Percentiles rank a stretch among this genome's conserved stretches.
These are phyloP conservation scores for Galago senegalensis DNA, from an alignment of 2,797 vertebrate species.

Conservation along the genomic window DNA sequence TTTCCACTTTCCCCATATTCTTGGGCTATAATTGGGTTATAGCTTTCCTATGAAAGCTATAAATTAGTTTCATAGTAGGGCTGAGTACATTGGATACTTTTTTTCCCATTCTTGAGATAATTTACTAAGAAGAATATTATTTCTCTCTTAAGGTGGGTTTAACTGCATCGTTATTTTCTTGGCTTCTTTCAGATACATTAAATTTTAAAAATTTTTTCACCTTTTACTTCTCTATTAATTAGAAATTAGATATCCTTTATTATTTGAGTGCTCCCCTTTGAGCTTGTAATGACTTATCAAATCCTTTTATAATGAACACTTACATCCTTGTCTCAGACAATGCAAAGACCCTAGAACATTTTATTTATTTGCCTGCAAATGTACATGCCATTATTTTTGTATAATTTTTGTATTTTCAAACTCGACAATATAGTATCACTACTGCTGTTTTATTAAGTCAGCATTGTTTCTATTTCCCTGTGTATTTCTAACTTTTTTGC, in stretches of 20 bases:
- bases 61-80: too few relatives aligned
- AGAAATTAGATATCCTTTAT: background rate
- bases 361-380: background rate
- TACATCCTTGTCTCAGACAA: background rate
- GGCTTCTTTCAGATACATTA: slow-evolving; percentile 3
- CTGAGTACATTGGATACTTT: too few relatives aligned
- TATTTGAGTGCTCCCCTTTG: background rate
- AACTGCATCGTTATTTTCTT: background rate
- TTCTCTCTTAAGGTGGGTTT: background rate
- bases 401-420: slow-evolving; percentile 40
- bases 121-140: too few relatives aligned
- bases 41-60: too few relatives aligned
- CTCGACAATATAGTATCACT: background rate
- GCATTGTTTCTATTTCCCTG: background rate
- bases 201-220: background rate
- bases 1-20: too few relatives aligned
- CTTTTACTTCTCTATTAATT: slow-evolving; percentile 28
- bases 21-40: too few relatives aligned
- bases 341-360: background rate
- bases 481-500: slow-evolving; percentile 36
- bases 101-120: too few relatives aligned
- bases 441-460: background rate
- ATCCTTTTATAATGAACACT: background rate
- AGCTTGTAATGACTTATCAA: background rate
- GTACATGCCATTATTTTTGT: background rate